Base-by-base conservation (phyloP, 2,888 invertebrate species). In the Kryphioiulus occultus region DNA sequence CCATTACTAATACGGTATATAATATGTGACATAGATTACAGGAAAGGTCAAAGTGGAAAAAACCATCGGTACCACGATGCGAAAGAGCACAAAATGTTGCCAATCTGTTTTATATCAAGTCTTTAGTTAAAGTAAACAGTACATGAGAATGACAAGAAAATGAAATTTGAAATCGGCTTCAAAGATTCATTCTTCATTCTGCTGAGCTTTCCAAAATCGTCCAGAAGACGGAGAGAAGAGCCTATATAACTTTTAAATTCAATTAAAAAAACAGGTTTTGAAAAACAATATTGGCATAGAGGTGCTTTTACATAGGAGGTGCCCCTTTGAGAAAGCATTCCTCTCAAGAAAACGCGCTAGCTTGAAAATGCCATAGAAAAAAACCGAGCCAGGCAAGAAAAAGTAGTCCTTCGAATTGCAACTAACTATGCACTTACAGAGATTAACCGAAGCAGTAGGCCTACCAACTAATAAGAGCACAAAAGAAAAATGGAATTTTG, bases 401-500 rank as follows among this genome's bases (percentile, higher is more conserved):
- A 85, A 85, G 85, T 39, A 85, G 85, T 85, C 42, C 17, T 85
- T 85, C 85, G 85, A 39, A 42, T 44, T 53, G 86, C 59, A 53
- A 42, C 86, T 86, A 86, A 86, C 86, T 86, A 86, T 53, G 53
- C 86, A 86, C 86, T 86, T 86, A 86, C 86, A 53, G 44, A 87
- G 84, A 84, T 44, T 83, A 78, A 83, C 82, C 35, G 83, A 44
- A 42, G 83, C 39, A 30, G 84, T 68, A 78, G 30, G 78, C 78
- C 78, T 78, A 47, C 86, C 86, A 86, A 86, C 86, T 86, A 86
- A 86, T 86, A 86, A 86, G 86, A 53, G 86, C 86, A 86, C 86
- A 86, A 86, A 87, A 87, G 87, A 87, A 87, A 87, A 87, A 87
- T 87, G 87, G 87, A 87, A 87, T 87, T 87, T 87, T 87, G 87